Percentiles rank a stretch among this genome's conserved stretches.
Evolutionary conservation across 2,797 vertebrate species (phyloP).

Genomic region (Clarias pachynema): DNA sequence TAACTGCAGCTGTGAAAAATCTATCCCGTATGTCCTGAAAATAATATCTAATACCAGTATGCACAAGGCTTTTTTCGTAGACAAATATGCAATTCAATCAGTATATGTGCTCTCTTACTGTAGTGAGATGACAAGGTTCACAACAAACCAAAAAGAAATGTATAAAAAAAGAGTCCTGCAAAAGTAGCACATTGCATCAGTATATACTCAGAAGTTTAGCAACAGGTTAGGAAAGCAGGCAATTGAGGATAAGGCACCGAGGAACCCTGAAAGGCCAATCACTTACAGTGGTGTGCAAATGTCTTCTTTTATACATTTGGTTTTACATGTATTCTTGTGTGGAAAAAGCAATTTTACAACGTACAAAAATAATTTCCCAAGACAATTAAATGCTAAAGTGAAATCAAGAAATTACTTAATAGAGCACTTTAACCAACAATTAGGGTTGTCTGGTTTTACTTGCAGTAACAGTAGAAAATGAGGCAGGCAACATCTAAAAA

Average conservation of each 20-base stretch:
- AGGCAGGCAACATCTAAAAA: neutral
- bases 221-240: neutral
- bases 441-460: neutral
- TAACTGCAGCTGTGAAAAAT: neutral
- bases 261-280: neutral
- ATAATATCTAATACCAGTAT: neutral
- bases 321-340: neutral
- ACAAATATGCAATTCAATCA: slow-evolving; percentile 46
- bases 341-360: neutral
- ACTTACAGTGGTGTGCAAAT: neutral
- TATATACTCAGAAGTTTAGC: slow-evolving; percentile 33
- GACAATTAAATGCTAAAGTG: neutral
- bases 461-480: neutral
- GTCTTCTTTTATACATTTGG: neutral
- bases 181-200: slow-evolving; percentile 22
- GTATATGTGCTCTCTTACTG: slow-evolving; percentile 33
- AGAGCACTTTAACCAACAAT: neutral
- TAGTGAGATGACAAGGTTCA: slow-evolving; percentile 28
- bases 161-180: slow-evolving; percentile 23
- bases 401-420: neutral
- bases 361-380: neutral
- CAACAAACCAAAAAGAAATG: slow-evolving; percentile 26
- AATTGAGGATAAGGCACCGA: neutral
- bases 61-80: slow-evolving; percentile 26
- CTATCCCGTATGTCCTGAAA: neutral